Evolutionary conservation across 2,797 vertebrate genomes (phyloP).

Genomic region (Chelon auratus): DNA sequence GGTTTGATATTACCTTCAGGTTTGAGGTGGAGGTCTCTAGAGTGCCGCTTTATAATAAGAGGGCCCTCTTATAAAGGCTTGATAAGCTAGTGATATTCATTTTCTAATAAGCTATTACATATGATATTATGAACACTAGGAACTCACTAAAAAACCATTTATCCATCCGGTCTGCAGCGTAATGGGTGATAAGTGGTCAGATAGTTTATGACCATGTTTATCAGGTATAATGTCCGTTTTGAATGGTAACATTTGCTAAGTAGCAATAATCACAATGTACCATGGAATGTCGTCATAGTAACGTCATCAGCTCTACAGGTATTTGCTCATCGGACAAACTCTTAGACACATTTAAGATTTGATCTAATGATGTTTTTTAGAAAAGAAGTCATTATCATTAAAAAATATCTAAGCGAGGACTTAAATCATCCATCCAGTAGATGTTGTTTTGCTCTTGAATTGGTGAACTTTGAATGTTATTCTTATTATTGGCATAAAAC

Average conservation of each 20-base stretch:
- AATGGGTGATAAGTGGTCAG: neutral
- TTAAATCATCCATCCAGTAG: neutral
- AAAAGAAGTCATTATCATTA: too few relatives aligned
- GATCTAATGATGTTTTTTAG: neutral
- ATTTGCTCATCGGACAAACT: neutral
- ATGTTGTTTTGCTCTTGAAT: neutral
- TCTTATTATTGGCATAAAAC: neutral
- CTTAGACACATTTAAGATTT: neutral
- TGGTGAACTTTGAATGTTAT: neutral
- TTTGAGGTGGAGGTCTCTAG: slow-evolving; percentile 7
- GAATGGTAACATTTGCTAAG: neutral
- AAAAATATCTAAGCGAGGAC: neutral
- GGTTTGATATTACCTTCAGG: slow-evolving; percentile 19
- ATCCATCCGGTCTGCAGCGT: neutral
- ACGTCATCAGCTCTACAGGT: neutral
- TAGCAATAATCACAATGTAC: neutral
- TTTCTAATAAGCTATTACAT: neutral
- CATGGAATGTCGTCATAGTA: neutral
- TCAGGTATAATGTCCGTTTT: neutral
- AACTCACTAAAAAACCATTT: neutral
- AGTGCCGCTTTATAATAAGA: slow-evolving; percentile 3
- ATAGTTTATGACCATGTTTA: neutral
- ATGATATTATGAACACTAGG: neutral
- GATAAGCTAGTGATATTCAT: neutral
- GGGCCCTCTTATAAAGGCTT: neutral